Evolutionary conservation across 2,113 vertebrate genomes (phyloP).

Genomic region (Madoqua kirkii): DNA sequence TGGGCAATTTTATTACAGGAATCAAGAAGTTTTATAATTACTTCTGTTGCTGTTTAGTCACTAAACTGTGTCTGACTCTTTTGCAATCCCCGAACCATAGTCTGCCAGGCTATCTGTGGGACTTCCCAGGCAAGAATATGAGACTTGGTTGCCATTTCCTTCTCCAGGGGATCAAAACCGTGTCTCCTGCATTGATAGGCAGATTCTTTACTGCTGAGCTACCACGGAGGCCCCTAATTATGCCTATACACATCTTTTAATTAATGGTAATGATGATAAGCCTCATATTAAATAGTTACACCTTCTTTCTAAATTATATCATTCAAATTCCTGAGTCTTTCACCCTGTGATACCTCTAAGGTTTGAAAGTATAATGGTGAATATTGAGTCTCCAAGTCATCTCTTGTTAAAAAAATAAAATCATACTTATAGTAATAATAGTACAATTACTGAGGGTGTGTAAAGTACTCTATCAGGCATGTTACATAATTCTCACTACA

Average conservation of each 20-base stretch:
- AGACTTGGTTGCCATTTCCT: neutral
- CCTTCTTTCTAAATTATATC: constrained; percentile 1
- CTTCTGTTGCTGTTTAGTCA: neutral
- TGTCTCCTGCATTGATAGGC: neutral
- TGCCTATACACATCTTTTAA: neutral
- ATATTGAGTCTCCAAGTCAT: neutral
- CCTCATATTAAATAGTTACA: neutral
- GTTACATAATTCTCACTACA: neutral
- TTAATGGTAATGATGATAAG: neutral
- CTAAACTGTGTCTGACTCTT: neutral
- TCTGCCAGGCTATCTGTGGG: neutral
- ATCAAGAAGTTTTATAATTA: neutral
- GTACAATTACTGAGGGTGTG: neutral
- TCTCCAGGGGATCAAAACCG: neutral
- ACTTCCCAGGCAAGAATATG: neutral
- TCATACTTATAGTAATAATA: neutral
- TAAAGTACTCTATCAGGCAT: neutral
- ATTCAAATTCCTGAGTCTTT: neutral
- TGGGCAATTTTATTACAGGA: neutral
- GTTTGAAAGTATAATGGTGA: neutral
- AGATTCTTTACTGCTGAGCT: neutral
- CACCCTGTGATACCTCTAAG: neutral
- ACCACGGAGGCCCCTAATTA: neutral
- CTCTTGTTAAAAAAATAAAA: neutral
- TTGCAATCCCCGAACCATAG: neutral